Percentiles rank a stretch among this genome's conserved stretches.
Conservation (phyloP, 1,140 invertebrate genomes). For the Drosophila ogumai region DNA sequence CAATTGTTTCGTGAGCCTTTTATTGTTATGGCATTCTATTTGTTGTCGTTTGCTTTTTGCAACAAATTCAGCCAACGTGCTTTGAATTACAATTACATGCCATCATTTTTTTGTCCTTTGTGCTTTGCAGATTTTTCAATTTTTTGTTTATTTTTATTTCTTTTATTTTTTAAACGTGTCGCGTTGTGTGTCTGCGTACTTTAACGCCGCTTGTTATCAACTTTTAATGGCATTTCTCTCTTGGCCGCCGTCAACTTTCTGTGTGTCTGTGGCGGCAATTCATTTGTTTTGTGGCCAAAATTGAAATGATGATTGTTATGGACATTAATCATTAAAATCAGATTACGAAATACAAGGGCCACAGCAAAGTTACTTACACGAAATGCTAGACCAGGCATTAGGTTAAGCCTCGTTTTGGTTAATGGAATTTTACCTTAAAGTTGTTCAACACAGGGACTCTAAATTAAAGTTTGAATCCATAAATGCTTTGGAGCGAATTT, state of each 20-base stretch:
- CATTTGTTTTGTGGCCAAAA: conserved; percentile 52
- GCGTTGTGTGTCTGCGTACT: conserved; percentile 62
- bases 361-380: conserved; percentile 17
- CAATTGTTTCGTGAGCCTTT: conserved; percentile 77
- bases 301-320: conserved; percentile 70
- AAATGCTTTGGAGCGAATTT: not conserved
- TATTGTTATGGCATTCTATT: conserved; percentile 74
- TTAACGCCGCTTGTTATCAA: conserved; percentile 70
- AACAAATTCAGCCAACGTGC: conserved; percentile 77
- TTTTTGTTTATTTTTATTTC: conserved; percentile 24
- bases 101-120: conserved; percentile 43
- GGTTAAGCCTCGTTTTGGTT: not conserved
- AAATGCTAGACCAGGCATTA: conserved; percentile 15
- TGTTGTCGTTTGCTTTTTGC: conserved; percentile 73
- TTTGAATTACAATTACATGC: conserved; percentile 76
- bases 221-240: conserved; percentile 73
- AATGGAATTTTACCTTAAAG: conserved; percentile 3
- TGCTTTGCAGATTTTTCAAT: conserved; percentile 37
- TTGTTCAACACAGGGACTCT: not conserved
- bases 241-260: conserved; percentile 46
- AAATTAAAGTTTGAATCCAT: not conserved
- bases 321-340: conserved; percentile 64
- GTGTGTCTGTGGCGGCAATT: conserved; percentile 26
- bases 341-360: conserved; percentile 37
- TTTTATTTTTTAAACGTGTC: conserved; percentile 33